Evolutionary conservation across 2,888 invertebrate species (phyloP).

Genomic region (Pristionchus arcanus): DNA sequence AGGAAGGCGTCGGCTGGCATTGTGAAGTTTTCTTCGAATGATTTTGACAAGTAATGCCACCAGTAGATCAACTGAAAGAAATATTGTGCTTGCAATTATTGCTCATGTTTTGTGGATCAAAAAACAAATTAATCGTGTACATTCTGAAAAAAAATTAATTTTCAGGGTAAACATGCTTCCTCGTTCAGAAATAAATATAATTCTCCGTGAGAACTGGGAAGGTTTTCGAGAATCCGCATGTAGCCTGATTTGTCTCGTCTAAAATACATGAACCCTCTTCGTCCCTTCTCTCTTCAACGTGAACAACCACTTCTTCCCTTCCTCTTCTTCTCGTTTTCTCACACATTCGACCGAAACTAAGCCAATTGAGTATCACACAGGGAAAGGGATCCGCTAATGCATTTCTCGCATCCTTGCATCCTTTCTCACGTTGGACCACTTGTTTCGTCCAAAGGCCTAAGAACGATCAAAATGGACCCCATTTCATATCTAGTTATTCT

Average conservation of each 20-base stretch:
- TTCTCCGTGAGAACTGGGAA: too few relatives aligned
- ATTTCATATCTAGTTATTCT: neutral
- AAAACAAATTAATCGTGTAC: too few relatives aligned
- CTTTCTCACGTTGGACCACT: neutral
- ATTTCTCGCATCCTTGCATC: constrained; percentile 1
- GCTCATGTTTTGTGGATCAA: too few relatives aligned
- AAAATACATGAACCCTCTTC: neutral
- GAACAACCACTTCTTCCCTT: neutral
- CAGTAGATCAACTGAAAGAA: constrained; percentile 85
- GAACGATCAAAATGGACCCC: neutral
- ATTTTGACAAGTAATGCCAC: constrained; percentile 76
- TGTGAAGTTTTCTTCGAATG: constrained; percentile 64
- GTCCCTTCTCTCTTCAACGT: neutral
- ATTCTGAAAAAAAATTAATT: neutral
- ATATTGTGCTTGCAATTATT: too few relatives aligned
- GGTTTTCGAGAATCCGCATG: neutral
- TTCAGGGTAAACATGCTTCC: neutral
- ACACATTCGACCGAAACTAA: constrained; percentile 24
- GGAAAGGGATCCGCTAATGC: neutral
- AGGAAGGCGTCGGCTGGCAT: constrained; percentile 9
- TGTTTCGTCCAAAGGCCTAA: too few relatives aligned
- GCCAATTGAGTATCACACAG: constrained; percentile 25
- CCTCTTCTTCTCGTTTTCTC: neutral
- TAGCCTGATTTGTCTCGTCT: neutral
- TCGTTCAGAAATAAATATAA: too few relatives aligned